Evolutionary conservation across 2,888 invertebrate genomes (phyloP).

Genomic region (Podotricha telesiphe): DNA sequence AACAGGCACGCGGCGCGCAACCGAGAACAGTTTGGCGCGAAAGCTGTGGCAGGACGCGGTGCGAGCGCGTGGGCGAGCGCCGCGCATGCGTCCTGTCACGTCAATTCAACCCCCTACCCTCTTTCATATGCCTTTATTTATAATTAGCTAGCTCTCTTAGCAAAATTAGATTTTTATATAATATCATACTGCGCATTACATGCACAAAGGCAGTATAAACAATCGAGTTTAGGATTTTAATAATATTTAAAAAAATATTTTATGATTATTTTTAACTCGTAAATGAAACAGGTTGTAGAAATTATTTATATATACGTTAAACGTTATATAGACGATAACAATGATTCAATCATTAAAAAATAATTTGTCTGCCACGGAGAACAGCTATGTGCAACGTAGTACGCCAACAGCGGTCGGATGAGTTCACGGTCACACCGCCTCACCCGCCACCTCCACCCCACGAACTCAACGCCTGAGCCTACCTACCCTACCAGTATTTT

Average conservation of each 20-base stretch:
- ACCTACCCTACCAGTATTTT: slow-evolving; percentile 62
- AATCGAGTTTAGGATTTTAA: too few relatives aligned
- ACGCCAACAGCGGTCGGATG: slow-evolving; percentile 64
- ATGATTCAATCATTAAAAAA: slow-evolving; percentile 8
- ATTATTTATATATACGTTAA: background rate
- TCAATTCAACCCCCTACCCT: slow-evolving; percentile 64
- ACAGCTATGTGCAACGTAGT: slow-evolving; percentile 46
- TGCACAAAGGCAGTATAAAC: too few relatives aligned
- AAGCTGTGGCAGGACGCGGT: slow-evolving; percentile 57
- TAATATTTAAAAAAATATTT: too few relatives aligned
- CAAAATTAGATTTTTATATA: background rate
- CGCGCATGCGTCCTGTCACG: slow-evolving; percentile 76
- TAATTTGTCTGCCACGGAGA: slow-evolving; percentile 21
- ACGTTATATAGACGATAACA: slow-evolving; percentile 4
- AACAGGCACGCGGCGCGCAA: slow-evolving; percentile 61
- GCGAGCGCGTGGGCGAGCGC: slow-evolving; percentile 59
- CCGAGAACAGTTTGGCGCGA: slow-evolving; percentile 75
- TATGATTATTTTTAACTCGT: slow-evolving; percentile 3
- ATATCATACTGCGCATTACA: background rate
- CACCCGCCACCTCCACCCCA: slow-evolving; percentile 37
- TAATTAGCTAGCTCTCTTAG: slow-evolving; percentile 43
- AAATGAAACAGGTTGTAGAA: background rate
- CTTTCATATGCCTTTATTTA: slow-evolving; percentile 51
- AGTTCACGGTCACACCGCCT: slow-evolving; percentile 73
- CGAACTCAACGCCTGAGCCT: slow-evolving; percentile 46